Percentiles rank a stretch among this genome's conserved stretches.
Conservation (phyloP, 1,140 invertebrate genomes). For the Philaenus spumarius region DNA sequence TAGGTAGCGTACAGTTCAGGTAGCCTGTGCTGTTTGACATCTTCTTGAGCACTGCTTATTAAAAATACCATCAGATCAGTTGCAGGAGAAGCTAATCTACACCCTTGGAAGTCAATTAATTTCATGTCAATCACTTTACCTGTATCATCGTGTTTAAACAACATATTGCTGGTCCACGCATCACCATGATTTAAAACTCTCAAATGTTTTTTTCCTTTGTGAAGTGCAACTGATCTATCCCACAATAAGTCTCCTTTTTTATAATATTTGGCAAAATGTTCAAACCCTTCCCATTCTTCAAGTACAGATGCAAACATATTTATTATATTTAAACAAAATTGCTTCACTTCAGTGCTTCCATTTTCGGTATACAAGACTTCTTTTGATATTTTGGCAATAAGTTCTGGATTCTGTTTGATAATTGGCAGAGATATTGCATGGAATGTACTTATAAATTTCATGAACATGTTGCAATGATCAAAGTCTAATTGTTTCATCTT, state of each 20-base stretch:
- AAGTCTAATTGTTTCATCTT: constrained; percentile 10
- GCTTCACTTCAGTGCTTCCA: not conserved
- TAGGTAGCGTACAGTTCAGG: not conserved
- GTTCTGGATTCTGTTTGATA: constrained; percentile 43
- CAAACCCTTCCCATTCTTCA: not conserved
- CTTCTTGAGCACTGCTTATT: constrained; percentile 9
- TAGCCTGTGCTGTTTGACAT: not conserved
- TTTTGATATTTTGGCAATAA: not conserved
- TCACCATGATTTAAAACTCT: constrained; percentile 25
- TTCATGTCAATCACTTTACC: not conserved
- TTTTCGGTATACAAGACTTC: not conserved
- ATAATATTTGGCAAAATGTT: not conserved
- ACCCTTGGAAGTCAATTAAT: constrained; percentile 16
- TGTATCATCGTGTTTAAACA: constrained; percentile 15
- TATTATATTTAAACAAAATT: not conserved
- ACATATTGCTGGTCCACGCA: constrained; percentile 25
- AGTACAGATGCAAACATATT: not conserved
- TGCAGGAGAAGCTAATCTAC: constrained; percentile 14
- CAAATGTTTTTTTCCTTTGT: not conserved
- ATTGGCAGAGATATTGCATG: constrained; percentile 50
- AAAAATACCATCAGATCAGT: constrained; percentile 22
- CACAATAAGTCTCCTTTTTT: not conserved
- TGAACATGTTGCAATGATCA: constrained; percentile 37
- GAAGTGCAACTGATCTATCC: not conserved
- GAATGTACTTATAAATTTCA: constrained; percentile 46